Evolutionary conservation across 2,888 invertebrate species (phyloP), one percentile per base, ranked within the genome.

Genomic region (Pasiphila rectangulata): DNA sequence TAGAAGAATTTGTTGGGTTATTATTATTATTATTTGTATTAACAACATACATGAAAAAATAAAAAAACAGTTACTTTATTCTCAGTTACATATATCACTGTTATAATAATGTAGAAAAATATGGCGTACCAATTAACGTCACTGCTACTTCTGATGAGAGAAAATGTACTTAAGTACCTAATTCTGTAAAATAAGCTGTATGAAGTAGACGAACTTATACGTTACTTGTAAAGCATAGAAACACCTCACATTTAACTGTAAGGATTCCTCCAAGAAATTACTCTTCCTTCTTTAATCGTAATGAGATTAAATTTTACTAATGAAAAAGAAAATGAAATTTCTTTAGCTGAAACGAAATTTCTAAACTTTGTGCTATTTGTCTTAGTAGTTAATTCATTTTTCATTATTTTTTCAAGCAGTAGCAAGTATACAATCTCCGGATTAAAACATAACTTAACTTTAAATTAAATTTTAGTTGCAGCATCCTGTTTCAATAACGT

Each of bases 301-400:
- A 83, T 79, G 76, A 79, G 77, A 83, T 84, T 77, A 79, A 80
- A 83, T 80, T 81, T 79, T 77, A 80, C 79, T 80, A 83, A 84
- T 83, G 83, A 81, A 84, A 84, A 76, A 78, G 78, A 84, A 84
- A 82, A 83, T 81, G 71, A 73, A 78, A 78, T 80, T 79, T 78
- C 71, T 70, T 69, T 62, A 69, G 63, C 63, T 61, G 67, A 70
- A 78, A 75, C 61, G 64, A 64, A 75, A 79, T 79, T 77, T 67
- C 72, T 71, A 74, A 77, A 75, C 73, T 78, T 79, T 77, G 62
- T 63, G 58, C 71, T 69, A 75, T 79, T 81, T 75, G 70, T 79
- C 75, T 77, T 75, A 49, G 62, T 75, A 79, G 78, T 75, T 69
- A 75, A 74, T 66, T 55, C 64, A 57, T 74, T 67, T 73, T 70